Evolutionary conservation across 2,888 invertebrate species (phyloP).

Genomic region (Deroplatys truncata): DNA sequence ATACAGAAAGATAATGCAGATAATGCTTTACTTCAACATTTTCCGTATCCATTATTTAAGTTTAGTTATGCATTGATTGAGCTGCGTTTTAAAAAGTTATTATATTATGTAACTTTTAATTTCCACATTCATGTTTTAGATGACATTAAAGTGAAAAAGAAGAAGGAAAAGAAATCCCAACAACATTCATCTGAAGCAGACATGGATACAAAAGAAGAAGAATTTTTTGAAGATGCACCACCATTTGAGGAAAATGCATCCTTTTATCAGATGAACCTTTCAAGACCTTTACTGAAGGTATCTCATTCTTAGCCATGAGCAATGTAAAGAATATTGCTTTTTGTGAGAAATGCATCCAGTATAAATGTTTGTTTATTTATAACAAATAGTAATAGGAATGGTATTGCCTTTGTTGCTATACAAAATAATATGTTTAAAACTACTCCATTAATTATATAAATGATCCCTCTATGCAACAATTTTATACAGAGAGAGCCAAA

Average conservation of each 20-base stretch:
- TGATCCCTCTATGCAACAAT: too few relatives aligned
- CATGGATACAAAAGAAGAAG: constrained; percentile 37
- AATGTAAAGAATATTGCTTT: neutral
- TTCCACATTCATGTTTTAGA: constrained; percentile 43
- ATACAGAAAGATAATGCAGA: neutral
- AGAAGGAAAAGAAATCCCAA: constrained; percentile 41
- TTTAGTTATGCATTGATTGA: too few relatives aligned
- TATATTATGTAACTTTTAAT: neutral
- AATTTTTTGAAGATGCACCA: constrained; percentile 63
- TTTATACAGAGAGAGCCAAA: too few relatives aligned
- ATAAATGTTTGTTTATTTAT: neutral
- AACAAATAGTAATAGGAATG: neutral
- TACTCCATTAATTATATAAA: too few relatives aligned
- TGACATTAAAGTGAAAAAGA: constrained; percentile 58
- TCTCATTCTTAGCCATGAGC: neutral
- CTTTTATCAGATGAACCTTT: constrained; percentile 94
- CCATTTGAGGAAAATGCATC: constrained; percentile 58
- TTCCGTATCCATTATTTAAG: too few relatives aligned
- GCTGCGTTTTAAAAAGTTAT: too few relatives aligned
- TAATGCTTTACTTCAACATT: too few relatives aligned
- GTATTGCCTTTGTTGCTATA: neutral
- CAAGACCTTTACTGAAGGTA: constrained; percentile 84
- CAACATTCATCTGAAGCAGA: constrained; percentile 30
- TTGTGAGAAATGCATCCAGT: neutral
- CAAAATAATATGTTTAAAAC: too few relatives aligned